Conservation (phyloP, 2,113 vertebrate species). For the Ivindomyrus marchei region DNA sequence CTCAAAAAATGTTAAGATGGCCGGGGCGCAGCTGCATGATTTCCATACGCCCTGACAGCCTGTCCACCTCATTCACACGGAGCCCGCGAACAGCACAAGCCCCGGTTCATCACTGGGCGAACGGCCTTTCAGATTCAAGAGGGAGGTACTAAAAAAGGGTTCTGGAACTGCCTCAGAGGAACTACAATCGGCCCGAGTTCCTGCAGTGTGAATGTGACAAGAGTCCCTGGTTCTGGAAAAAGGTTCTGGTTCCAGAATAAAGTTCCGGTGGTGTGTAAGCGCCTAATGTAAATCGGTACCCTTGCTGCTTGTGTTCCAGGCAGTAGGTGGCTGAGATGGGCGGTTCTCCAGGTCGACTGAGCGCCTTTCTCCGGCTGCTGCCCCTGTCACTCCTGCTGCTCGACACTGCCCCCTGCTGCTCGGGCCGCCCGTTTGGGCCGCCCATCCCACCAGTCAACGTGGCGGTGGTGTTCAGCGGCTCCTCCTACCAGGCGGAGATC, state of each 20-base stretch:
- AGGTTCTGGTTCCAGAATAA: neutral
- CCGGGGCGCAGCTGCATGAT: conserved; percentile 45
- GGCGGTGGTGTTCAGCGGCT: conserved; percentile 85
- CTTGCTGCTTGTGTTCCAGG: conserved; percentile 49
- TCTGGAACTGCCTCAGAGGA: neutral
- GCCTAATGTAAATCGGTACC: neutral
- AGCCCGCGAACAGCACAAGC: conserved; percentile 45
- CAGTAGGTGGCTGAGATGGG: conserved; percentile 81
- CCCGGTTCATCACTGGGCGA: conserved; percentile 26
- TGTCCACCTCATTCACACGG: conserved; percentile 25
- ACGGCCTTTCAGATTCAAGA: conserved; percentile 36
- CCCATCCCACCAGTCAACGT: conserved; percentile 59
- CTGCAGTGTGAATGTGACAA: neutral
- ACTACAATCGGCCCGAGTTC: neutral
- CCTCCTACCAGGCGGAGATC: conserved; percentile 71
- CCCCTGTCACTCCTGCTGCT: conserved; percentile 55
- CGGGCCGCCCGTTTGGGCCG: conserved; percentile 43
- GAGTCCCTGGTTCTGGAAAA: neutral
- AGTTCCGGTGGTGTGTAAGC: neutral
- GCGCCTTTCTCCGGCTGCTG: conserved; percentile 71
- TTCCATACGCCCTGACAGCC: conserved; percentile 45
- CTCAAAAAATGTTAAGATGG: conserved; percentile 35
- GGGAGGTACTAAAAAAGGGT: neutral
- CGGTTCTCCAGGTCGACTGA: conserved; percentile 67
- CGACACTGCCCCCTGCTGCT: conserved; percentile 52